These are phyloP conservation scores for Acanthococcus lagerstroemiae DNA, from an alignment of 2,888 invertebrate genomes.

Conservation along the genomic window DNA sequence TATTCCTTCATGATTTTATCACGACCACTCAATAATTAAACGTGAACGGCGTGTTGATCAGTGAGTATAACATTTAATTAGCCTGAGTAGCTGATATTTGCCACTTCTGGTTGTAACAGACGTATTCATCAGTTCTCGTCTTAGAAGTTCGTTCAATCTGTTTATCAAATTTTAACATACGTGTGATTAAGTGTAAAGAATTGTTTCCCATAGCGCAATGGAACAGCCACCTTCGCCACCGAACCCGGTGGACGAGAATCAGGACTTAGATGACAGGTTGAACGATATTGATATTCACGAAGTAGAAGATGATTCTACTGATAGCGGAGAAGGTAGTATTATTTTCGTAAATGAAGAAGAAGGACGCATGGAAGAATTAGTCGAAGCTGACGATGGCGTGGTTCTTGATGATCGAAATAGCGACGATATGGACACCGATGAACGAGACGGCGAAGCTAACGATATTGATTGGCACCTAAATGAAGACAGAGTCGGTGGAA, in stretches of 20 bases:
- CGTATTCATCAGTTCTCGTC: no score
- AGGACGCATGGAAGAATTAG: slow-evolving; percentile 14
- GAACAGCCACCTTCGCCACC: slow-evolving; percentile 14
- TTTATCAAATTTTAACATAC: no score
- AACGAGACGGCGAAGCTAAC: not conserved
- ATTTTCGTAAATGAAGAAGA: slow-evolving; percentile 21
- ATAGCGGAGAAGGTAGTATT: slow-evolving; percentile 26
- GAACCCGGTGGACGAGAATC: slow-evolving; percentile 15
- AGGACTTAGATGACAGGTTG: slow-evolving; percentile 18
- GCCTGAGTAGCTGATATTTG: no score
- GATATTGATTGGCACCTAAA: slow-evolving; percentile 7
- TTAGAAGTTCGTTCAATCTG: no score
- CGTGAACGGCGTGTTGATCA: no score
- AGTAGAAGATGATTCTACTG: slow-evolving; percentile 22
- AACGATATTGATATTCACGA: slow-evolving; percentile 25
- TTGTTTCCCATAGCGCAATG: no score
- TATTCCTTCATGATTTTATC: no score
- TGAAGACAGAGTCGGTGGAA: slow-evolving; percentile 23
- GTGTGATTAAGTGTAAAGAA: no score
- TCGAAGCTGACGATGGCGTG: slow-evolving; percentile 23
- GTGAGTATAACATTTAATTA: no score
- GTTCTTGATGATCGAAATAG: slow-evolving; percentile 18
- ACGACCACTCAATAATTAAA: no score
- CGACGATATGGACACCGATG: slow-evolving; percentile 22
- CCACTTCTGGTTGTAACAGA: no score